Conservation (phyloP, 2,113 vertebrate species). For the Archocentrus centrarchus region DNA sequence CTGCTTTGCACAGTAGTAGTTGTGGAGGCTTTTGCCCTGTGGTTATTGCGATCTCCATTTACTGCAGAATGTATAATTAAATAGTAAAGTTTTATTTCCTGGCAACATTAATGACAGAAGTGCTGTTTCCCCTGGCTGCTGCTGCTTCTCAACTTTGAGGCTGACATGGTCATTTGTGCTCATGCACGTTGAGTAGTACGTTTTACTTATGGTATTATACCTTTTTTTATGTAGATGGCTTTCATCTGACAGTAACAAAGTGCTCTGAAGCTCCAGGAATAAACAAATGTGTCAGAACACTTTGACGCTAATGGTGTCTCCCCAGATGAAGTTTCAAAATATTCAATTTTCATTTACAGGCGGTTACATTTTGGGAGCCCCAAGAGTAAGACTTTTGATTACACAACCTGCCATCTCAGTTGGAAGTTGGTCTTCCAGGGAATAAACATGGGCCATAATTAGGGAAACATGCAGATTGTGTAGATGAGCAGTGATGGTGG, state of each 20-base stretch:
- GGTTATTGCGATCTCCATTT: background rate
- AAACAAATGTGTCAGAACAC: conserved; percentile 42
- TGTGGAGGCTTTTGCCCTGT: background rate
- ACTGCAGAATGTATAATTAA: conserved; percentile 7
- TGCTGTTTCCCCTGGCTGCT: background rate
- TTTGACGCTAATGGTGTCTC: conserved; percentile 69
- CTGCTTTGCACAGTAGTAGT: conserved; percentile 6
- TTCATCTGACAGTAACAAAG: conserved; percentile 12
- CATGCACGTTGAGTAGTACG: background rate
- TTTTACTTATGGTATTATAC: background rate
- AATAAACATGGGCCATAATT: conserved; percentile 73
- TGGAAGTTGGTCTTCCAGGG: conserved; percentile 68
- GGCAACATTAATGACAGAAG: background rate
- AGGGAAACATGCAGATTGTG: conserved; percentile 63
- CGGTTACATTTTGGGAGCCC: conserved; percentile 62
- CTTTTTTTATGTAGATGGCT: conserved; percentile 26
- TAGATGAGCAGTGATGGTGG: conserved; percentile 40
- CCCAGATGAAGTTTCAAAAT: conserved; percentile 64
- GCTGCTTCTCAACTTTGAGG: background rate
- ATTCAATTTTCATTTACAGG: conserved; percentile 62
- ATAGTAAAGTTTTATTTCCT: background rate
- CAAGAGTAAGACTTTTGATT: conserved; percentile 73
- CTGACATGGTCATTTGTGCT: background rate
- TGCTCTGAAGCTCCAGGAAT: conserved; percentile 34
- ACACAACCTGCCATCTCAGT: conserved; percentile 72